Evolutionary conservation across 2,113 vertebrate genomes (phyloP).

Genomic region (Heliornis fulica): DNA sequence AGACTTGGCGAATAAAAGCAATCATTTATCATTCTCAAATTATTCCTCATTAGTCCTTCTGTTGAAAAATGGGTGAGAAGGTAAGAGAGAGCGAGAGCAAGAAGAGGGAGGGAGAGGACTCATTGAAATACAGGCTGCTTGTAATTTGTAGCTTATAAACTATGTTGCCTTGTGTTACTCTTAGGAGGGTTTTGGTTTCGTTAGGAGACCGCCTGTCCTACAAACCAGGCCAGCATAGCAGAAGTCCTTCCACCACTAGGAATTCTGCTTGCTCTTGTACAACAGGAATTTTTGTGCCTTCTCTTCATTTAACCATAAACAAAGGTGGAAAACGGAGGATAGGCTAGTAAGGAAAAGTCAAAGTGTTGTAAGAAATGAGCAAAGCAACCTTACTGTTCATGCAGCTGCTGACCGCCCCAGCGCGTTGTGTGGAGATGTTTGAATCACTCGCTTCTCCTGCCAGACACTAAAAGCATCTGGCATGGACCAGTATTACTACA

Average conservation of each 20-base stretch:
- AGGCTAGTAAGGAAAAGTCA: not conserved
- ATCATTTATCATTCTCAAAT: not conserved
- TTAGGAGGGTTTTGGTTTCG: not conserved
- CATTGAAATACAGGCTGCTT: fast-evolving
- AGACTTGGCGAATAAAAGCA: not conserved
- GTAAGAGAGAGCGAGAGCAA: not conserved
- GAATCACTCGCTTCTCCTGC: not conserved
- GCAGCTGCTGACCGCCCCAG: not conserved
- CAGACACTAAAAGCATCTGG: not conserved
- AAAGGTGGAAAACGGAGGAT: not conserved
- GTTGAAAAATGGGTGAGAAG: not conserved
- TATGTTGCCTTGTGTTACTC: not conserved
- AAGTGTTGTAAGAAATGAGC: not conserved
- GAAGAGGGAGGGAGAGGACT: not conserved
- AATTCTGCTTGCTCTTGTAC: not conserved
- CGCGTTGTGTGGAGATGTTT: not conserved
- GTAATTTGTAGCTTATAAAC: not conserved
- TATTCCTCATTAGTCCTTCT: not conserved
- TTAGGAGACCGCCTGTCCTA: not conserved
- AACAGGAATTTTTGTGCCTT: not conserved
- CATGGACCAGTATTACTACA: not conserved
- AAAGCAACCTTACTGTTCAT: not conserved
- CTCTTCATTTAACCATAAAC: not conserved
- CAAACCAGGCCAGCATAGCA: not conserved
- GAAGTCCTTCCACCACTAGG: not conserved